Evolutionary conservation across 2,797 vertebrate species (phyloP).

Genomic region (Sciaenops ocellatus): DNA sequence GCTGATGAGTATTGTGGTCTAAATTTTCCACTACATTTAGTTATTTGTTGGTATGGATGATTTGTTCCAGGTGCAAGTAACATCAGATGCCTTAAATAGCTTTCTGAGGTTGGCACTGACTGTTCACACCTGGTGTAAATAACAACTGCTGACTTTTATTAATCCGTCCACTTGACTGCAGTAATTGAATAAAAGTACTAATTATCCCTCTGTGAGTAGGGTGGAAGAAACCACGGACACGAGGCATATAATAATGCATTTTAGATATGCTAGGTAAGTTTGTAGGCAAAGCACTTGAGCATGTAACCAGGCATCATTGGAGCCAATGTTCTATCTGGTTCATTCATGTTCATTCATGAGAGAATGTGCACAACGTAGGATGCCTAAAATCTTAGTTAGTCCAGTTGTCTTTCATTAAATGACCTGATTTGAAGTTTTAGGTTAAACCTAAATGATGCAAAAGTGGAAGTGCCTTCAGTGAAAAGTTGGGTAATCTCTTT

Average conservation of each 20-base stretch:
- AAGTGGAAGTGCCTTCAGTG: not conserved
- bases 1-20: not conserved
- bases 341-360: not conserved
- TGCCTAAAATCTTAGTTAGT: not conserved
- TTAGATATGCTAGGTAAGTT: constrained; percentile 21
- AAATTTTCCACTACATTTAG: not conserved
- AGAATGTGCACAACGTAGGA: not conserved
- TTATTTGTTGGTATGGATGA: constrained; percentile 5
- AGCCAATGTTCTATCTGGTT: not conserved
- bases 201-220: constrained; percentile 50
- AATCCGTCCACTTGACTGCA: constrained; percentile 38
- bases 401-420: too few relatives aligned
- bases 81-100: constrained; percentile 39
- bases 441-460: not conserved
- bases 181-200: constrained; percentile 57
- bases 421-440: too few relatives aligned
- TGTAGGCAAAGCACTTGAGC: constrained; percentile 10
- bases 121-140: constrained; percentile 58
- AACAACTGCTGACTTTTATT: constrained; percentile 60
- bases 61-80: constrained; percentile 35
- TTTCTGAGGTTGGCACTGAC: not conserved
- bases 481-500: not conserved
- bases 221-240: constrained; percentile 23
- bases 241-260: constrained; percentile 6
- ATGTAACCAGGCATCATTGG: not conserved